Evolutionary conservation across 1,140 invertebrate genomes (phyloP).

Genomic region (Prorops nasuta): DNA sequence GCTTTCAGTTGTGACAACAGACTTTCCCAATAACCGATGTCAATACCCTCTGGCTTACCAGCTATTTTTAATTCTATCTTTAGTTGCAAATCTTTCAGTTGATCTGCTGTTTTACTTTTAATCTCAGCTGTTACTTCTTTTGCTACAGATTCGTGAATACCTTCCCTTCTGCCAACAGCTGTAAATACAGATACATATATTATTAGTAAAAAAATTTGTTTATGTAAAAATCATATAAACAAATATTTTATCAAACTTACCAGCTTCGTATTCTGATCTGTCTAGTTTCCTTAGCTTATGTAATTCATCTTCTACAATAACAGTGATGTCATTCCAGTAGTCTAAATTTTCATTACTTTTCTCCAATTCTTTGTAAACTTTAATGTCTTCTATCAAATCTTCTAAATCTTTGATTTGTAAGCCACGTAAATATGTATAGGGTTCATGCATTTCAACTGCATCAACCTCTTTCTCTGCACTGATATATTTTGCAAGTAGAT

Average conservation of each 20-base stretch:
- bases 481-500: slow-evolving; percentile 95
- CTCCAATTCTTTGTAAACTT: slow-evolving; percentile 86
- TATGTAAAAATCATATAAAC: neutral
- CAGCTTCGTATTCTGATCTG: slow-evolving; percentile 63
- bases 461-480: slow-evolving; percentile 88
- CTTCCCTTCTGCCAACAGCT: slow-evolving; percentile 76
- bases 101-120: slow-evolving; percentile 88
- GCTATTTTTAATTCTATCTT: slow-evolving; percentile 89
- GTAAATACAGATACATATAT: slow-evolving; percentile 18
- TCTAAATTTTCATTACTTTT: slow-evolving; percentile 82
- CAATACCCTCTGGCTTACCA: slow-evolving; percentile 83
- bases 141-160: slow-evolving; percentile 90
- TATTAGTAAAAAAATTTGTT: slow-evolving; percentile 2
- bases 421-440: slow-evolving; percentile 93
- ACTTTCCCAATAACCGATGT: slow-evolving; percentile 97
- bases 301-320: slow-evolving; percentile 94
- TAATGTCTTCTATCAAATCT: slow-evolving; percentile 96
- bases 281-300: slow-evolving; percentile 80
- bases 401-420: slow-evolving; percentile 91
- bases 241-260: slow-evolving; percentile 26
- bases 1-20: slow-evolving; percentile 91
- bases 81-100: slow-evolving; percentile 78
- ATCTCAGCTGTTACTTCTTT: slow-evolving; percentile 88
- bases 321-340: slow-evolving; percentile 97
- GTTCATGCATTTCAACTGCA: slow-evolving; percentile 97